Conservation (phyloP, 2,888 invertebrate species). For the Agrypnus murinus region DNA sequence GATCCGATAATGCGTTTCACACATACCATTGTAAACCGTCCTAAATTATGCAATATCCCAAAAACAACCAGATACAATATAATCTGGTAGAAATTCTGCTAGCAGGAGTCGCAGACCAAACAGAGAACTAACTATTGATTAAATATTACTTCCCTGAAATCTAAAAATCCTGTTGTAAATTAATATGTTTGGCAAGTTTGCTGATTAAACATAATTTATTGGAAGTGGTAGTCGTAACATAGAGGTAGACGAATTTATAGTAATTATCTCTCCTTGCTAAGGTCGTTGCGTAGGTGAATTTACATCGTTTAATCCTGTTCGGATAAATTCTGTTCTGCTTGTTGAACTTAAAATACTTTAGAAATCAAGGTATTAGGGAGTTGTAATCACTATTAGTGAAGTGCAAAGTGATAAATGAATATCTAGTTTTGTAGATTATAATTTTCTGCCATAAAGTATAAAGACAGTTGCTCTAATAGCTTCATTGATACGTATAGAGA, state of each 20-base stretch:
- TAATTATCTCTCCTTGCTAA: constrained; percentile 27
- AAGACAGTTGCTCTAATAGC: too few species aligned
- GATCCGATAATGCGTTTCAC: constrained; percentile 50
- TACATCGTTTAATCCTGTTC: constrained; percentile 28
- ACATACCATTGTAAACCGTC: constrained; percentile 44
- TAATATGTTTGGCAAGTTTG: constrained; percentile 2
- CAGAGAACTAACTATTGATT: neutral
- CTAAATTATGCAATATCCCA: constrained; percentile 48
- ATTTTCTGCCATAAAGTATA: too few species aligned
- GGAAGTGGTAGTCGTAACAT: constrained; percentile 23
- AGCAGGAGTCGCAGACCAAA: neutral
- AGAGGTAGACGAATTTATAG: constrained; percentile 9
- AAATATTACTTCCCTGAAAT: neutral
- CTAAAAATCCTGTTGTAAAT: constrained; percentile 11
- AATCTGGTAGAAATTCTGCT: constrained; percentile 16
- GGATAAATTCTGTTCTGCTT: constrained; percentile 16
- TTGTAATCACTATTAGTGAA: neutral
- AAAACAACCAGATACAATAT: constrained; percentile 41
- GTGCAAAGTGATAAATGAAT: too few species aligned
- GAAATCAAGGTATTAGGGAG: neutral
- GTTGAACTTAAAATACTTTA: neutral
- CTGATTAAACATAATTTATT: constrained; percentile 22
- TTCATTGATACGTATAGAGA: too few species aligned
- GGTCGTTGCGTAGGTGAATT: constrained; percentile 16
- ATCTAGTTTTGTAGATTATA: too few species aligned